A percentile compares a stretch with the other conserved stretches of the same genome.
These are phyloP conservation scores for Phrynocephalus guinanensis DNA, from an alignment of 2,797 vertebrate genomes.

Conservation along the genomic window DNA sequence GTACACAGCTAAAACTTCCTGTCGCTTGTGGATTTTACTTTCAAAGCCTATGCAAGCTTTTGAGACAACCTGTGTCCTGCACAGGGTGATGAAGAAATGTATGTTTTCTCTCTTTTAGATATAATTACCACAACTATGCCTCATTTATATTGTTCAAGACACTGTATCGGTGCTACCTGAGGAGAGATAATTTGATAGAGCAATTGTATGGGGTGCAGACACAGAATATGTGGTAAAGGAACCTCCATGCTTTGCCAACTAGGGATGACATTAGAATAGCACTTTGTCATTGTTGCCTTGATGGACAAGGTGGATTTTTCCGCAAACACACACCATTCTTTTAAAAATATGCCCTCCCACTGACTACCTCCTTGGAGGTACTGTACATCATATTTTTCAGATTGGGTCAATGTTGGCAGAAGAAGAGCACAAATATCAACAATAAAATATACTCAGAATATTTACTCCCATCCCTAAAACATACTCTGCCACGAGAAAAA, in stretches of 20 bases:
- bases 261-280: no score
- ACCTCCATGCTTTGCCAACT: not conserved
- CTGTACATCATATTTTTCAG: no score
- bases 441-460: no score
- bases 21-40: conserved; percentile 37
- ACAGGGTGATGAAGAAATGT: conserved; percentile 19
- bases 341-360: not conserved
- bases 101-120: conserved; percentile 30
- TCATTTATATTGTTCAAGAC: not conserved
- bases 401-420: no score
- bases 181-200: not conserved
- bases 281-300: no score
- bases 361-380: not conserved
- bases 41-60: conserved; percentile 14
- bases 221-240: not conserved
- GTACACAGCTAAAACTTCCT: conserved; percentile 16
- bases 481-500: no score
- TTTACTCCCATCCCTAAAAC: no score
- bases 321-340: not conserved
- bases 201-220: not conserved
- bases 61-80: conserved; percentile 12
- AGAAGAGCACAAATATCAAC: no score
- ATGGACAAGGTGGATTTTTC: not conserved
- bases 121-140: conserved; percentile 4
- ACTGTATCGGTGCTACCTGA: not conserved